Evolutionary conservation across 2,797 vertebrate species (phyloP), one percentile per base, ranked within the genome.

Genomic region (Emys orbicularis): DNA sequence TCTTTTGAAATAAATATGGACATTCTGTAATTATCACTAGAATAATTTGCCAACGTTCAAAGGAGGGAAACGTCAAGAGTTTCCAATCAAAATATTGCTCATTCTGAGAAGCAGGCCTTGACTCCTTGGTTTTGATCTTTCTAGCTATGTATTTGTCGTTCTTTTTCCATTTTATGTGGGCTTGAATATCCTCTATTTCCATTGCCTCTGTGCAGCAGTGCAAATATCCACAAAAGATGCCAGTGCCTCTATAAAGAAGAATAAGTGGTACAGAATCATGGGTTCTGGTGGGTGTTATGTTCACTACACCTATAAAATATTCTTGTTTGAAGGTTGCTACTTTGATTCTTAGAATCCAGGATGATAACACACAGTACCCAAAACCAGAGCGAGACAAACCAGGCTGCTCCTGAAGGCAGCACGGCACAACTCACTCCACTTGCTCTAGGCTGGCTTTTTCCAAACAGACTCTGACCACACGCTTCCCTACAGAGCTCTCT

Each of bases 21-120:
- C 86, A 65, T 84, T 95, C 84, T 94, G 79, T 96, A 96, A 88
- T 97, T 94, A 87, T 65, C 56, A 81, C 54, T 53, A 2, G 90
- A 95, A 89, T 88, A 85, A 92, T 89, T 97, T 86, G 61, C 82
- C 92, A 57, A 92, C 81, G 5, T 89, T 95, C 79, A 88, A 95
- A 84, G 18, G n/a, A 81, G 72, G 61, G 76, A 95, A 53, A 82
- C 5, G 7, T 90, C 49, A 49, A 1, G 50, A 83, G 95, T 96
- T 91, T 81, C 29, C 4, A 3, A 1, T 56, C 18, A 27, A 49
- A 12, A 41, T 31, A 25, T 59, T 79, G 65, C 56, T 53, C 21
- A 18, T 74, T 53, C 12, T 74, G 81, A 76, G 72, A 87, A 6
- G 31, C 18, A 50, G 50, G 12, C 9, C 61, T 29, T 4, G 18